These are phyloP conservation scores for Dendronephthya gigantea DNA, from an alignment of 64 coral and sea anemone genomes.

Conservation along the genomic window DNA sequence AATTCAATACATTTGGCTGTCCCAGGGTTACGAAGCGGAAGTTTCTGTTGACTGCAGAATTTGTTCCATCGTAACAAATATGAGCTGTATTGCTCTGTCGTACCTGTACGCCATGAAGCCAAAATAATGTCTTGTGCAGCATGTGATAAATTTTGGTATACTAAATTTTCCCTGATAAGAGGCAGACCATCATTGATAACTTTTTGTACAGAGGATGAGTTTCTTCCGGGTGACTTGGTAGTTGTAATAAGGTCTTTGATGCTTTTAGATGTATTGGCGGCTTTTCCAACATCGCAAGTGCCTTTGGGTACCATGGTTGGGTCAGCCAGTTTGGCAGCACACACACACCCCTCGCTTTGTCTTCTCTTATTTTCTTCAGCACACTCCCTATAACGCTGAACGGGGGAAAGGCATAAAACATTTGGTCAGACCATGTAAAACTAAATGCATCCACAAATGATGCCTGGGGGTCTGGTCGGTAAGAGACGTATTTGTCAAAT, in stretches of 20 bases:
- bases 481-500: neutral
- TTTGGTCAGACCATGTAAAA: no score
- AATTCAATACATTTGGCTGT: neutral
- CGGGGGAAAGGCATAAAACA: no score
- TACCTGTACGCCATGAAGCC: slow-evolving; percentile 21
- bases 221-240: neutral
- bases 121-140: slow-evolving; percentile 22
- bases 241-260: neutral
- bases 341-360: slow-evolving; percentile 23
- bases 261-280: slow-evolving; percentile 16
- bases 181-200: neutral
- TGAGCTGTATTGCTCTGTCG: slow-evolving; percentile 12
- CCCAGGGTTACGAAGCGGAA: neutral
- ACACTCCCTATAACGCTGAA: no score
- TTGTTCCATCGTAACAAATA: slow-evolving; percentile 23
- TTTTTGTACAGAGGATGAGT: slow-evolving; percentile 5
- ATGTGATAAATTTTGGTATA: neutral
- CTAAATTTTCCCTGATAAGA: neutral
- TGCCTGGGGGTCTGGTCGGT: no score
- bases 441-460: no score
- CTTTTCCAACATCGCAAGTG: neutral
- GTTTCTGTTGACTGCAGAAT: neutral
- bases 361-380: slow-evolving; percentile 14
- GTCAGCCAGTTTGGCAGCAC: slow-evolving; percentile 32
- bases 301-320: slow-evolving; percentile 32